phyloP scores from a whole-genome alignment of 1,140 invertebrate species.

The Adoxophyes honmai region DNA sequence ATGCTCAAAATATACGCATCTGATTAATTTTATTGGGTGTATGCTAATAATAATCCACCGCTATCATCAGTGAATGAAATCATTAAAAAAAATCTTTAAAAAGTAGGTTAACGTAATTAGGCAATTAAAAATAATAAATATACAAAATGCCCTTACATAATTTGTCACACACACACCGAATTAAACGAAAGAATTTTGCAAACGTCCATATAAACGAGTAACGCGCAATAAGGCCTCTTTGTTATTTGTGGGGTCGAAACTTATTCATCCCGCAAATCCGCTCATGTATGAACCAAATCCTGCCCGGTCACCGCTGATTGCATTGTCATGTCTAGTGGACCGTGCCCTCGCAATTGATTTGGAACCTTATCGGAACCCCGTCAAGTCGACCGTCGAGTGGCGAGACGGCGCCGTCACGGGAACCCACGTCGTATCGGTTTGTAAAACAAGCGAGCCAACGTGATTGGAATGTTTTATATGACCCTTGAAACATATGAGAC shows the following conservation, averaged over 20 bases:
- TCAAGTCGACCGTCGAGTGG: constrained; percentile 34
- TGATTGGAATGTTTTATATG: constrained; percentile 74
- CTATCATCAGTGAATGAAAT: no score
- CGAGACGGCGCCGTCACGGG: constrained; percentile 26
- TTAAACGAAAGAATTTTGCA: constrained; percentile 54
- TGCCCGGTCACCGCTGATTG: constrained; percentile 75
- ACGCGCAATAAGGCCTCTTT: constrained; percentile 64
- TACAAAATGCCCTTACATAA: no score
- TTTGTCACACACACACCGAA: background rate
- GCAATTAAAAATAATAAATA: no score
- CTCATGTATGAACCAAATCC: constrained; percentile 75
- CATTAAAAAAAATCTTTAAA: no score
- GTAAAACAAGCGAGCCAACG: constrained; percentile 72
- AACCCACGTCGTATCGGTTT: constrained; percentile 68
- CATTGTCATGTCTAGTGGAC: constrained; percentile 72
- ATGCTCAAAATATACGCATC: no score
- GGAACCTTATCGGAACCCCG: constrained; percentile 21
- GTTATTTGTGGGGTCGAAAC: constrained; percentile 75
- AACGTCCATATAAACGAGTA: constrained; percentile 60
- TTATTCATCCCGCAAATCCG: constrained; percentile 76
- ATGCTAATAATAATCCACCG: no score
- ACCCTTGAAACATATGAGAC: constrained; percentile 71
- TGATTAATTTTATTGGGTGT: no score
- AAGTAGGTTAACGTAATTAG: no score
- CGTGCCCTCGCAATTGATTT: constrained; percentile 17